Evolutionary conservation across 2,888 invertebrate species (phyloP), one percentile per base, ranked within the genome.

Genomic region (Nematopogon swammerdamellus): DNA sequence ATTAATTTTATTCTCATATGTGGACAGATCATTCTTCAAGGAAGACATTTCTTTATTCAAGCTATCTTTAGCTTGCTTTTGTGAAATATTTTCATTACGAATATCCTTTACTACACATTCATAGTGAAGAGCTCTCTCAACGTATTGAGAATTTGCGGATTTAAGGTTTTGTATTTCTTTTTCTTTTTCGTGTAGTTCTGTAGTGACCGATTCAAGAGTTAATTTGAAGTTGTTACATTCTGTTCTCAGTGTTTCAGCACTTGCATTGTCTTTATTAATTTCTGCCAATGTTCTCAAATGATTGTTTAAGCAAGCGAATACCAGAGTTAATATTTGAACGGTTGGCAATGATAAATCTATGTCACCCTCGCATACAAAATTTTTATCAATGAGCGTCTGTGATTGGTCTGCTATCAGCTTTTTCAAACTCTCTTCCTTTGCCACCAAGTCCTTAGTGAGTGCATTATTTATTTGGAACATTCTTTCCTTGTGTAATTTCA

Each of bases 381-480:
- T 60, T 44, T 59, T 52, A 44, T 67, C 57, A 1, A 59, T 25
- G 17, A 77, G 60, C 56, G 61, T 65, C 42, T 59, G 55, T 54
- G 60, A 69, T 44, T 63, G 60, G 25, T 62, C 58, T 30, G 45
- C 54, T 11, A 75, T 58, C n/a, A 59, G 58, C 44, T 63, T 59
- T n/a, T 54, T 57, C 18, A 71, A 55, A 44, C 65, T 63, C 52
- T 68, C 52, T 53, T 76, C 73, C 57, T 62, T 72, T 49, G 59
- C 60, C 3, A 73, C 58, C 17, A 77, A 64, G 50, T 76, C 71
- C 48, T 72, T 53, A 5, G 73, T 75, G 1, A 77, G 70, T 18
- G 70, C 68, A 42, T 63, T 67, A 55, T 59, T 68, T 49, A 79
- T 72, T 61, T 76, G 72, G 14, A 66, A 60, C 8, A 72, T 60